These are phyloP conservation scores for Sitta carolinensis DNA, from an alignment of 2,797 vertebrate genomes.

Conservation along the genomic window DNA sequence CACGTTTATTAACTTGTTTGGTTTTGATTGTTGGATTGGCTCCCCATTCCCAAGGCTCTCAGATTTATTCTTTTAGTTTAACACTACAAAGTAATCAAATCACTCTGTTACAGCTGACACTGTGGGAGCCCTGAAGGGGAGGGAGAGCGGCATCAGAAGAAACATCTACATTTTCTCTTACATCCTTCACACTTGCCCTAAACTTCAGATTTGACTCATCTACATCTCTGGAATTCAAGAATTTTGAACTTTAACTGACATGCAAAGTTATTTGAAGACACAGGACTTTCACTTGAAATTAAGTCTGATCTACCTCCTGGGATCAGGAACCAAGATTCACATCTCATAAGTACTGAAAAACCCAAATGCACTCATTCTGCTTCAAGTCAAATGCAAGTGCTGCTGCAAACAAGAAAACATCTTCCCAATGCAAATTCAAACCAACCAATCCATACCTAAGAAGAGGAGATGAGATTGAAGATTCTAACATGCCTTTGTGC, in stretches of 20 bases:
- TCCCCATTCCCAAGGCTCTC: conserved; percentile 53
- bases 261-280: conserved; percentile 23
- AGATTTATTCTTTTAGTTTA: conserved; percentile 71
- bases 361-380: not conserved
- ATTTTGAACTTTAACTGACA: conserved; percentile 55
- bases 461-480: not conserved
- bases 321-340: conserved; percentile 12
- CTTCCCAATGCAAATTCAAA: conserved; percentile 9
- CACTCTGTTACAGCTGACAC: conserved; percentile 62
- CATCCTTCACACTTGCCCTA: conserved; percentile 8
- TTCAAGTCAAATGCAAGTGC: conserved; percentile 33
- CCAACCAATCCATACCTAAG: not conserved
- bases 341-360: not conserved
- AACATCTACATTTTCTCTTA: conserved; percentile 32
- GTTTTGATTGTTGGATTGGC: conserved; percentile 55
- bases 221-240: conserved; percentile 1
- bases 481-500: not conserved
- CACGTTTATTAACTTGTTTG: conserved; percentile 65
- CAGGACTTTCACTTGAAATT: conserved; percentile 59
- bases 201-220: conserved; percentile 34
- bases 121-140: conserved; percentile 56
- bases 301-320: conserved; percentile 60
- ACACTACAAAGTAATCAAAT: conserved; percentile 70
- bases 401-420: conserved; percentile 30
- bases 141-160: not conserved